phyloP scores from a whole-genome alignment of 2,797 vertebrate species.

The Aphelocoma californica region DNA sequence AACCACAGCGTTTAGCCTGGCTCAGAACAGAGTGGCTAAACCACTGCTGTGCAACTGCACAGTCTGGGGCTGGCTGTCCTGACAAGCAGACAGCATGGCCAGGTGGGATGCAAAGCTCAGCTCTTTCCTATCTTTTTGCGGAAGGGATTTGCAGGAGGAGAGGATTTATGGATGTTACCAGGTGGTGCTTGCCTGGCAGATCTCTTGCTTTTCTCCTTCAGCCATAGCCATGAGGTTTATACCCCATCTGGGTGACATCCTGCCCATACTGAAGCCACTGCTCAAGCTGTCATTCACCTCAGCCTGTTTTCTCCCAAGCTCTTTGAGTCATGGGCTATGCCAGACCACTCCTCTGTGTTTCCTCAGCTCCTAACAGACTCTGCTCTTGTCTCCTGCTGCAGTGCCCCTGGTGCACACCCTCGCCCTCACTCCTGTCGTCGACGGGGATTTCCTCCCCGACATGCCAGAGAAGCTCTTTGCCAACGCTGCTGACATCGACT shows the following conservation, averaged over 20 bases:
- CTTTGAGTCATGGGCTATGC: background rate
- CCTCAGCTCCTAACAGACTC: background rate
- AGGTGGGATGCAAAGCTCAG: background rate
- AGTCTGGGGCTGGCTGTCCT: background rate
- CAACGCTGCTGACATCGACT: conserved; percentile 87
- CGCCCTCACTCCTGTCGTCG: conserved; percentile 80
- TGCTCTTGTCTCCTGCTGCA: conserved; percentile 30
- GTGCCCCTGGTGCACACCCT: conserved; percentile 81
- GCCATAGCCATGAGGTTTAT: background rate
- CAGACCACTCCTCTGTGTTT: background rate
- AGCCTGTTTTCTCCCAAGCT: no score
- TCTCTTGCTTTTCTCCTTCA: background rate
- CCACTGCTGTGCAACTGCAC: background rate
- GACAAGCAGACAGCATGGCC: background rate
- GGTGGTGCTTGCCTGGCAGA: background rate
- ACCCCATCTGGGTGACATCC: background rate
- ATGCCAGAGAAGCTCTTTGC: conserved; percentile 80
- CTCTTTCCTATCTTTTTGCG: background rate
- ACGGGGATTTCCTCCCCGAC: conserved; percentile 90
- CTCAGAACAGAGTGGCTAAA: background rate
- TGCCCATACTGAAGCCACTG: background rate
- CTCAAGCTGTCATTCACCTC: background rate
- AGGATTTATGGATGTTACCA: background rate
- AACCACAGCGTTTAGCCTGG: background rate
- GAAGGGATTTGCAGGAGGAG: background rate